Evolutionary conservation across 2,888 invertebrate genomes (phyloP).

Genomic region (Gnatocerus cornutus): DNA sequence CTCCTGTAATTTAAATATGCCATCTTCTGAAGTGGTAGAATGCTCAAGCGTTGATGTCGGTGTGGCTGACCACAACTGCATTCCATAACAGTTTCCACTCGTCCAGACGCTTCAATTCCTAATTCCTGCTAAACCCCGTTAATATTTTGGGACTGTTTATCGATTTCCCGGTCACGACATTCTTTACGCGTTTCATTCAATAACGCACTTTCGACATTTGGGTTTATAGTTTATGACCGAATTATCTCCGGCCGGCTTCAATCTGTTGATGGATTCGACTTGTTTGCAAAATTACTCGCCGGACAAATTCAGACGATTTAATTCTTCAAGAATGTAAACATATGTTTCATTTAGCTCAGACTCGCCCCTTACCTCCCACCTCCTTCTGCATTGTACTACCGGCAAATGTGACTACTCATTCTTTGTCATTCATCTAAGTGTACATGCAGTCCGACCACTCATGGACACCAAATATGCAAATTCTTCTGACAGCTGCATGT

Average conservation of each 20-base stretch:
- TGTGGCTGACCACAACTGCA: slow-evolving; percentile 39
- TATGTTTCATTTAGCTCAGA: slow-evolving; percentile 50
- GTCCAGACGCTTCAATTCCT: slow-evolving; percentile 13
- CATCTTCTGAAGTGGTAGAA: slow-evolving; percentile 11
- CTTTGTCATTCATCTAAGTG: slow-evolving; percentile 52
- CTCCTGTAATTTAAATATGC: not conserved
- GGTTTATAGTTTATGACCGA: slow-evolving; percentile 22
- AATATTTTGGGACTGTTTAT: slow-evolving; percentile 36
- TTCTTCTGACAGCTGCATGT: not conserved
- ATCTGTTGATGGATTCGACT: slow-evolving; percentile 1
- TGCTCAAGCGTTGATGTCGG: slow-evolving; percentile 17
- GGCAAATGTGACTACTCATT: slow-evolving; percentile 52
- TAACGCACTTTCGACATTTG: slow-evolving; percentile 16
- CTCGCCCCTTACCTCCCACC: slow-evolving; percentile 28
- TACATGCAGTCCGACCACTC: slow-evolving; percentile 28
- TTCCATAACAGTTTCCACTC: slow-evolving; percentile 38
- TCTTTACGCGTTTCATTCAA: slow-evolving; percentile 33
- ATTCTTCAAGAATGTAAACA: slow-evolving; percentile 51
- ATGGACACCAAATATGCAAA: slow-evolving; percentile 10
- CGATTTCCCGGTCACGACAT: slow-evolving; percentile 39
- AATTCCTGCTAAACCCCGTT: slow-evolving; percentile 7
- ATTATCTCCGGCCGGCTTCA: slow-evolving; percentile 7
- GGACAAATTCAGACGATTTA: slow-evolving; percentile 33
- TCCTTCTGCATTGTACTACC: slow-evolving; percentile 49
- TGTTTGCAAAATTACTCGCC: slow-evolving; percentile 24